Conservation (phyloP, 2,113 vertebrate species). For the Otocyon megalotis region DNA sequence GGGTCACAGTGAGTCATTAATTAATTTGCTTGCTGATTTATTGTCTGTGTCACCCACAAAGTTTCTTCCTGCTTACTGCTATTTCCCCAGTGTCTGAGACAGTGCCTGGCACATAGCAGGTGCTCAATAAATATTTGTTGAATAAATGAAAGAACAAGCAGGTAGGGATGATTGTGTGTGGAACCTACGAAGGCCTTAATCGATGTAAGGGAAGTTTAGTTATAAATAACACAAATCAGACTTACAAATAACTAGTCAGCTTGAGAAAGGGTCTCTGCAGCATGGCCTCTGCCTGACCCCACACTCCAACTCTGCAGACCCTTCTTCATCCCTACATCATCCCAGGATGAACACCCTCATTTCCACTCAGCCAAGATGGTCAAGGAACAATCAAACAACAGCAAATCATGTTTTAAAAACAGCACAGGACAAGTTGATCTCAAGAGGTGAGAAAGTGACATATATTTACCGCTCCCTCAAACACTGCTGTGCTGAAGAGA, state of each 20-base stretch:
- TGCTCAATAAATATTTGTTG: background rate
- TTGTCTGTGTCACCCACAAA: background rate
- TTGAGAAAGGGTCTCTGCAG: background rate
- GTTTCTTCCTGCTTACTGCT: background rate
- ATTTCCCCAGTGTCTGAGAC: background rate
- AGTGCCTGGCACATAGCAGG: background rate
- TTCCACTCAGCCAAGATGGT: background rate
- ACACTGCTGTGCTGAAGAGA: background rate
- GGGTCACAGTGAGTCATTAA: background rate
- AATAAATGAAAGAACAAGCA: background rate
- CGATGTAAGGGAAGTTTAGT: background rate
- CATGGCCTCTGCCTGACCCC: background rate
- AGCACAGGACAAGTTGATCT: background rate
- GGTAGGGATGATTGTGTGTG: background rate
- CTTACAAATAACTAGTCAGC: background rate
- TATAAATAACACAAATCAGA: background rate
- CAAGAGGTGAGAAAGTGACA: accelerated
- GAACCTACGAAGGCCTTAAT: background rate
- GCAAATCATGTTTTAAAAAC: background rate
- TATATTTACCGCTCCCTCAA: background rate
- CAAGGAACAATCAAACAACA: background rate
- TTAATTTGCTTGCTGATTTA: background rate
- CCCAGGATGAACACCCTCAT: background rate
- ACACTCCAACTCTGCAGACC: background rate
- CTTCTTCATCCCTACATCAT: background rate